These are phyloP conservation scores for Eurytoma adleriae DNA, from an alignment of 2,888 invertebrate genomes.

Conservation along the genomic window DNA sequence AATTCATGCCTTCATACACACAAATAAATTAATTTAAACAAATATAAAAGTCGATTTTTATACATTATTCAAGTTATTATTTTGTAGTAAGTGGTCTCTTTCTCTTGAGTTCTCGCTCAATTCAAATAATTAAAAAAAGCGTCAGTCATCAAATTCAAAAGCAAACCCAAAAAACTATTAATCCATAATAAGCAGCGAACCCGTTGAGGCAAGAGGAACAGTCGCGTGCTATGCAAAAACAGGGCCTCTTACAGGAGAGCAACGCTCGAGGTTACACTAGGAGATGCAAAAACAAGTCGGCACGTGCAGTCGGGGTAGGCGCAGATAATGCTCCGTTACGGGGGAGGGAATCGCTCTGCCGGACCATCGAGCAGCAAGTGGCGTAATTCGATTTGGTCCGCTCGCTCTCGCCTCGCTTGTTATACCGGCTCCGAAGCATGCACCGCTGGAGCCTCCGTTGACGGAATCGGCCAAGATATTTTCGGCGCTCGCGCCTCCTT, in stretches of 20 bases:
- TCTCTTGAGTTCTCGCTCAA: too few species aligned
- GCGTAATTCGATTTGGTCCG: slow-evolving; percentile 40
- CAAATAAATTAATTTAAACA: too few species aligned
- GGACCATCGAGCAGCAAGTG: slow-evolving; percentile 45
- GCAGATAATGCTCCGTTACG: slow-evolving; percentile 18
- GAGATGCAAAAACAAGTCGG: neutral
- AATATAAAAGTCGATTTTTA: too few species aligned
- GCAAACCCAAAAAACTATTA: too few species aligned
- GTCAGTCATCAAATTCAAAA: too few species aligned
- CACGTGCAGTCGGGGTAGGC: neutral
- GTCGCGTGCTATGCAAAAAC: neutral
- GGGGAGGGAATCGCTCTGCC: slow-evolving; percentile 25
- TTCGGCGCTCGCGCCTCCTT: neutral
- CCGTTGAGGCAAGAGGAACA: neutral
- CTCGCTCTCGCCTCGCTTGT: neutral
- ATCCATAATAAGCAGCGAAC: too few species aligned
- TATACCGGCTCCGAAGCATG: neutral
- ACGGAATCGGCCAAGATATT: too few species aligned
- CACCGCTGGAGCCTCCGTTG: neutral
- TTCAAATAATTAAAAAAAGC: too few species aligned
- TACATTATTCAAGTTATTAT: too few species aligned
- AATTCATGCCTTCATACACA: too few species aligned
- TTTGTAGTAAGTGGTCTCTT: too few species aligned
- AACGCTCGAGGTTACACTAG: neutral
- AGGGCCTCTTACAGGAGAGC: neutral